Evolutionary conservation across 2,797 vertebrate species (phyloP).

Genomic region (Typhlichthys subterraneus): DNA sequence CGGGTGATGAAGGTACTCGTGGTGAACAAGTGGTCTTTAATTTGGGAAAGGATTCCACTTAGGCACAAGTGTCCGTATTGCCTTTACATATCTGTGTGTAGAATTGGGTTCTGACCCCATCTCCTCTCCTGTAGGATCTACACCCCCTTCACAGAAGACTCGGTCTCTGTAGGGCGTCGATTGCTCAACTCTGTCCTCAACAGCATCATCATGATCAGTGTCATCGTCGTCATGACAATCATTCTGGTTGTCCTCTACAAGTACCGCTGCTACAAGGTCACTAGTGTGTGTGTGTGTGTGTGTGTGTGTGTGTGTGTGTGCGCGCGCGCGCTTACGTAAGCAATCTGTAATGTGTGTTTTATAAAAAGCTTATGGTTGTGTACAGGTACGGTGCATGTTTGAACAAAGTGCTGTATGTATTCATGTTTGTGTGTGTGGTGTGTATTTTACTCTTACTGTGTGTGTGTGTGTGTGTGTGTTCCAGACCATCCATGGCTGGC

Average conservation of each 20-base stretch:
- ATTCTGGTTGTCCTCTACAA: constrained; percentile 93
- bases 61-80: too few relatives aligned
- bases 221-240: constrained; percentile 93
- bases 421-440: neutral
- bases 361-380: too few relatives aligned
- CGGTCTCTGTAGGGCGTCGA: constrained; percentile 85
- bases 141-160: constrained; percentile 93
- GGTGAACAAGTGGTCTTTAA: too few relatives aligned
- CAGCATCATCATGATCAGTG: constrained; percentile 94
- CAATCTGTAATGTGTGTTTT: neutral
- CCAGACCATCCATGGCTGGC: constrained; percentile 96
- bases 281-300: neutral
- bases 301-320: neutral
- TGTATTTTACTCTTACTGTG: constrained; percentile 13
- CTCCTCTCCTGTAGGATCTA: constrained; percentile 83
- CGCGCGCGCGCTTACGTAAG: neutral
- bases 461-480: constrained; percentile 28
- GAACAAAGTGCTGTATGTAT: too few relatives aligned
- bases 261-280: constrained; percentile 95
- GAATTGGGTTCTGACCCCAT: neutral
- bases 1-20: too few relatives aligned
- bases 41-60: too few relatives aligned
- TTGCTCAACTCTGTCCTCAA: constrained; percentile 92
- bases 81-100: too few relatives aligned
- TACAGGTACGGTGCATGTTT: too few relatives aligned